phyloP scores from a whole-genome alignment of 2,113 vertebrate species.

The Poecile atricapillus region DNA sequence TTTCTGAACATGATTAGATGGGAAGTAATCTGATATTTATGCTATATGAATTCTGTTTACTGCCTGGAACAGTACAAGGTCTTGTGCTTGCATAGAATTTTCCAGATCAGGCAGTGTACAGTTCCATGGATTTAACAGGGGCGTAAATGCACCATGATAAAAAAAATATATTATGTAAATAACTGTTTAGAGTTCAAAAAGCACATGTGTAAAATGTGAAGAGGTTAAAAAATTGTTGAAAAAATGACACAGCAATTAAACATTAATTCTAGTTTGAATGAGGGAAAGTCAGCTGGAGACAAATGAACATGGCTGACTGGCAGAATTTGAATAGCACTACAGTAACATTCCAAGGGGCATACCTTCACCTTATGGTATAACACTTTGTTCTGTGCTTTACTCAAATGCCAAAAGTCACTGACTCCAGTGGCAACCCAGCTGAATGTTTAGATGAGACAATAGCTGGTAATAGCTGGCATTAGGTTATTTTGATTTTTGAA shows the following conservation, averaged over 20 bases:
- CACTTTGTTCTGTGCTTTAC: neutral
- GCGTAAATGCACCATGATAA: neutral
- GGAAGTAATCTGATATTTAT: neutral
- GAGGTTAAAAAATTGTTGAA: neutral
- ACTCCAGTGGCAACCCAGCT: neutral
- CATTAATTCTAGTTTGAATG: neutral
- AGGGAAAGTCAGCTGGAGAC: neutral
- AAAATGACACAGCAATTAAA: neutral
- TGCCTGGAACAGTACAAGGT: neutral
- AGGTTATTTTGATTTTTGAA: neutral
- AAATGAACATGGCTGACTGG: neutral
- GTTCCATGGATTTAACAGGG: neutral
- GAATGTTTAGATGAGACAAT: neutral
- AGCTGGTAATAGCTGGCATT: neutral
- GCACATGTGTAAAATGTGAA: neutral
- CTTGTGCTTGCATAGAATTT: neutral
- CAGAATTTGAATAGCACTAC: neutral
- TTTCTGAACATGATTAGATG: neutral
- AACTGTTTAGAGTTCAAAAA: neutral
- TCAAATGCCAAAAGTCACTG: neutral
- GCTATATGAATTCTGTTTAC: neutral
- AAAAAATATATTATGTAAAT: neutral
- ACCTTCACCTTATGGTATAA: neutral
- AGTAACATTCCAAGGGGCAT: neutral
- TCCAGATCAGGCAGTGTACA: neutral